Percentiles rank a stretch among this genome's conserved stretches.
Evolutionary conservation across 2,888 invertebrate genomes (phyloP).

Genomic region (Gonocerus acuteangulatus): DNA sequence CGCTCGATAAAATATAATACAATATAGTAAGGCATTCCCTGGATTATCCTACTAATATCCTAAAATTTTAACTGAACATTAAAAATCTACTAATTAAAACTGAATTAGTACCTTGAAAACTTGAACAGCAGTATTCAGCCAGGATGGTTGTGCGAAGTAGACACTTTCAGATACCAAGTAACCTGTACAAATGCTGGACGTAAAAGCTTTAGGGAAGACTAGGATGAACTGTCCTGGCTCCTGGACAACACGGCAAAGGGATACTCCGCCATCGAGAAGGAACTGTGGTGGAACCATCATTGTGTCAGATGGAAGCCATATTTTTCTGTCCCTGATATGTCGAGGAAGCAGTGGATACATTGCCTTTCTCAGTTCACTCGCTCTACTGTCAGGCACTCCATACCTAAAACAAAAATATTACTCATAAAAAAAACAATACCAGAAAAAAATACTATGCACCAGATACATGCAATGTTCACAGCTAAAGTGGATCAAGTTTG

Average conservation of each 20-base stretch:
- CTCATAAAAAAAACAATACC: no score
- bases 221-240: slow-evolving; percentile 81
- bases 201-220: slow-evolving; percentile 82
- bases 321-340: slow-evolving; percentile 69
- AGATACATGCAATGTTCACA: neutral
- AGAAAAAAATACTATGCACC: neutral
- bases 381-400: slow-evolving; percentile 72
- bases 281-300: slow-evolving; percentile 83
- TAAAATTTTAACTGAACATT: no score
- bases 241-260: slow-evolving; percentile 71
- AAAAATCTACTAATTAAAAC: no score
- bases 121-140: slow-evolving; percentile 64
- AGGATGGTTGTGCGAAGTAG: slow-evolving; percentile 75
- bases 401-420: slow-evolving; percentile 50
- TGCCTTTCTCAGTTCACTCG: slow-evolving; percentile 64
- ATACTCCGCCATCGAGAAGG: slow-evolving; percentile 66
- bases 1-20: no score
- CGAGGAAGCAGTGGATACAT: slow-evolving; percentile 70
- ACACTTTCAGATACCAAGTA: slow-evolving; percentile 86
- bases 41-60: no score
- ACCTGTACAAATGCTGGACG: slow-evolving; percentile 80
- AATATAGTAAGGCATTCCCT: no score
- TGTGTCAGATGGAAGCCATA: slow-evolving; percentile 87
- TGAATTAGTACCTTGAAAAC: slow-evolving; percentile 57
- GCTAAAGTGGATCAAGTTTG: neutral